A percentile compares a stretch with the other conserved stretches of the same genome.
These are phyloP conservation scores for Cybosia mesomella DNA, from an alignment of 2,888 invertebrate genomes.

Conservation along the genomic window DNA sequence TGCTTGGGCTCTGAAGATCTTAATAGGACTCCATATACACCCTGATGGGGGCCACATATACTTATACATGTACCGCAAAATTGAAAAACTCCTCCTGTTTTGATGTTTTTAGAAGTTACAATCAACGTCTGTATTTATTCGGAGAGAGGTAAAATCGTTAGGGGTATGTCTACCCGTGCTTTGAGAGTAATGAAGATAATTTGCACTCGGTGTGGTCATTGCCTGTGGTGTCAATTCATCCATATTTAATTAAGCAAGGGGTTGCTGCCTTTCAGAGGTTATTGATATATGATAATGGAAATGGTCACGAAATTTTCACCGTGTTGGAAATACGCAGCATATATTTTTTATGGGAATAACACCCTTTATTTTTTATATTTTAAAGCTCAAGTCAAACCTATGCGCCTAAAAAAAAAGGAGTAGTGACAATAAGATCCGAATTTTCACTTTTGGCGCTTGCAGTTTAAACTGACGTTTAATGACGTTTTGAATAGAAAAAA, in stretches of 20 bases:
- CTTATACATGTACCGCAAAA: background rate
- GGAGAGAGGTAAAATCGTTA: background rate
- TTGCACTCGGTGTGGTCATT: slow-evolving; percentile 25
- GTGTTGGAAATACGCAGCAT: background rate
- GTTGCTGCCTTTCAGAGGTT: background rate
- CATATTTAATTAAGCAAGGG: slow-evolving; percentile 24
- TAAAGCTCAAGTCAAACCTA: too few relatives aligned
- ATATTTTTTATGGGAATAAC: background rate
- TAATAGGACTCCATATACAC: too few relatives aligned
- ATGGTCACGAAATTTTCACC: background rate
- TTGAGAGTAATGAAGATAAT: slow-evolving; percentile 41
- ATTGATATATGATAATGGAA: slow-evolving; percentile 8
- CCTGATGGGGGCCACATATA: too few relatives aligned
- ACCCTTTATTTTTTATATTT: too few relatives aligned
- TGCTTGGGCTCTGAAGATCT: too few relatives aligned
- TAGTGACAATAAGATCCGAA: background rate
- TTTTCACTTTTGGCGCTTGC: background rate
- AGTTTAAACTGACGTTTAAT: background rate
- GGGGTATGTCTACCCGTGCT: slow-evolving; percentile 25
- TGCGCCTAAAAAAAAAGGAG: background rate
- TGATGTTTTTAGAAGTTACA: background rate
- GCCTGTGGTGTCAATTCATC: slow-evolving; percentile 22
- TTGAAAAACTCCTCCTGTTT: background rate
- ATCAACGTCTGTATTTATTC: background rate
- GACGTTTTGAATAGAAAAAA: background rate